Base-by-base conservation (phyloP, 35 echinoderm and acorn worm genomes). In the Eucidaris tribuloides region DNA sequence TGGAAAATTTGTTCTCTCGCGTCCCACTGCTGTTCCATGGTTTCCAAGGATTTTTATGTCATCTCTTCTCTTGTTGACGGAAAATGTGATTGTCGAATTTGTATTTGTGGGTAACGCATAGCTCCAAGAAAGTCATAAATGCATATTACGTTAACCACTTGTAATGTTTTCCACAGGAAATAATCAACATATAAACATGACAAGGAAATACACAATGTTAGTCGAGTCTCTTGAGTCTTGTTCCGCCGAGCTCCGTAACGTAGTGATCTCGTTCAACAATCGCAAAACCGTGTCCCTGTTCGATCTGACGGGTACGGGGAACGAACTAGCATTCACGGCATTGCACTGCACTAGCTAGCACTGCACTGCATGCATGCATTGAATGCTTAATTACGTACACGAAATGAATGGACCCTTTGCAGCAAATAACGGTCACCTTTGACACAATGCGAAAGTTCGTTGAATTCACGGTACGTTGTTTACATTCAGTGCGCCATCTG, bases 21-120 rank as follows among this genome's bases (percentile, higher is more conserved):
- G 45, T 91, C 89, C 89, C 89, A 91, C 41, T 79, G 81, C 35
- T 85, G 82, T 77, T 91, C 89, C 89, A 91, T 84, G 35, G n/a
- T n/a, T n/a, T n/a, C n/a, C n/a, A n/a, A n/a, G n/a, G n/a, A 52
- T n/a, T 52, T 9, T n/a, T 52, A 52, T 52, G 48, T 52, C 48
- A 52, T 52, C n/a, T 52, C 48, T 52, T 52, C 48, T 52, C 48
- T 52, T 52, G 48, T 52, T 52, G 48, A 52, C 48, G 9, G 48
- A 11, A n/a, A 52, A 9, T 52, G 9, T 52, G n/a, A 52, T 52
- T 9, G 48, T 9, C 48, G 9, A 52, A 52, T 52, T 52, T 52
- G 9, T 52, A 52, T 52, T 9, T 9, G 48, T 52, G 48, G n/a
- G n/a, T n/a, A 11, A 52, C n/a, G n/a, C 9, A 52, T 52, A 52